Evolutionary conservation across 2,797 vertebrate species (phyloP).

Genomic region (Ceryle rudis): DNA sequence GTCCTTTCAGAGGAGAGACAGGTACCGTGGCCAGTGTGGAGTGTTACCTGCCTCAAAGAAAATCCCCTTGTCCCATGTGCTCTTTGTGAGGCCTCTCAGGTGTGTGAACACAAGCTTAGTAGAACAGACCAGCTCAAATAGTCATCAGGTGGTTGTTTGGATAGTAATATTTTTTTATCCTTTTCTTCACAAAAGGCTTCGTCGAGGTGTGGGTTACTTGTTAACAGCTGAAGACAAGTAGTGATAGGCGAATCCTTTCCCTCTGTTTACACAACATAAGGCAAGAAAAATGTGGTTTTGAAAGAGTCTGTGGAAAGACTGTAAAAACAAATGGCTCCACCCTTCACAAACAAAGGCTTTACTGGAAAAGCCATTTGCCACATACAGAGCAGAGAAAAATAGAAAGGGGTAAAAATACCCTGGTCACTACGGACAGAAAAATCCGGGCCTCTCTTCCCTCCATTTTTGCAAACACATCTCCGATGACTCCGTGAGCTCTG

Average conservation of each 20-base stretch:
- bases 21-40: background rate
- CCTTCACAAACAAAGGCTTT: slow-evolving; percentile 46
- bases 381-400: background rate
- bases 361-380: background rate
- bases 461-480: background rate
- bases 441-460: background rate
- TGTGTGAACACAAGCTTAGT: background rate
- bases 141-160: slow-evolving; percentile 50
- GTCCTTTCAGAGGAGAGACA: background rate
- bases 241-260: background rate
- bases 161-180: slow-evolving; percentile 23
- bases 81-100: background rate
- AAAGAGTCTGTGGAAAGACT: slow-evolving; percentile 17
- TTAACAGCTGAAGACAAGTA: slow-evolving; percentile 43
- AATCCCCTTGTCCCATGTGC: background rate
- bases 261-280: background rate
- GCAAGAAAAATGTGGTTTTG: slow-evolving; percentile 18
- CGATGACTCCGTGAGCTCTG: background rate
- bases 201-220: slow-evolving; percentile 53
- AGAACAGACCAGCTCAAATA: background rate
- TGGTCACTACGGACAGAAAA: background rate
- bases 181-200: slow-evolving; percentile 52
- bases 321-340: slow-evolving; percentile 37
- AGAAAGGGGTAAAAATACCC: background rate
- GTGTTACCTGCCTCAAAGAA: background rate